Conservation (phyloP, 2,113 vertebrate genomes). For the Eptatretus burgeri region DNA sequence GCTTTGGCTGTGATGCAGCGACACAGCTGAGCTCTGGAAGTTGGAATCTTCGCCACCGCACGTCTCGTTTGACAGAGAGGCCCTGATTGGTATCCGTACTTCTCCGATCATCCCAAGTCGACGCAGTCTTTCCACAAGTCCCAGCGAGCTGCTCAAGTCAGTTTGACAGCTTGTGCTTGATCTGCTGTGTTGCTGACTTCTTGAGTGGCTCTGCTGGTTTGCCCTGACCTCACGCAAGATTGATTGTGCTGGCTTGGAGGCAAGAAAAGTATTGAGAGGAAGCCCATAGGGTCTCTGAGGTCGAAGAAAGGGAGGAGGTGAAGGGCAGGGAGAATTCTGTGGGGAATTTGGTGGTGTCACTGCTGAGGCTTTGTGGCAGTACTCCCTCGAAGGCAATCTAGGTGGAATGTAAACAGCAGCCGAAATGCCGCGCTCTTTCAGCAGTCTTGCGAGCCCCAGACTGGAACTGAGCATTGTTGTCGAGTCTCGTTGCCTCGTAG, state of each 20-base stretch:
- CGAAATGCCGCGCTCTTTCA: slow-evolving; percentile 64
- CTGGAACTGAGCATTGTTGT: slow-evolving; percentile 84
- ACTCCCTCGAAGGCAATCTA: slow-evolving; percentile 39
- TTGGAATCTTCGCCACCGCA: too few relatives aligned
- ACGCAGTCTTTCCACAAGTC: slow-evolving; percentile 74
- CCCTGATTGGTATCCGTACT: too few relatives aligned
- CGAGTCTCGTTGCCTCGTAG: slow-evolving; percentile 63
- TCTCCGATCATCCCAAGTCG: slow-evolving; percentile 24
- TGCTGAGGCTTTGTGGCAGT: slow-evolving; percentile 21
- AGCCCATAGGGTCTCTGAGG: slow-evolving; percentile 41
- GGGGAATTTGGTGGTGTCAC: slow-evolving; percentile 65
- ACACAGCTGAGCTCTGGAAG: too few relatives aligned
- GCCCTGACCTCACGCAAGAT: slow-evolving; percentile 65
- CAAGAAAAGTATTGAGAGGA: slow-evolving; percentile 56
- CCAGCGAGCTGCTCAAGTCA: slow-evolving; percentile 45
- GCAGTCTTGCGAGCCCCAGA: slow-evolving; percentile 52
- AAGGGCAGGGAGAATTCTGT: slow-evolving; percentile 18
- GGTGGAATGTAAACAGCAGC: slow-evolving; percentile 61
- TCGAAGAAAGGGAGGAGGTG: slow-evolving; percentile 28
- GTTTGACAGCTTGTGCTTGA: slow-evolving; percentile 43
- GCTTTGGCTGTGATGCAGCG: too few relatives aligned
- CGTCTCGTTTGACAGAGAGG: too few relatives aligned
- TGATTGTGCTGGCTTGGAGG: slow-evolving; percentile 65
- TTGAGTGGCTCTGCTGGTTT: slow-evolving; percentile 22
- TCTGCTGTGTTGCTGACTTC: neutral